Evolutionary conservation across 2,888 invertebrate species (phyloP).

Genomic region (Desoria tigrina): DNA sequence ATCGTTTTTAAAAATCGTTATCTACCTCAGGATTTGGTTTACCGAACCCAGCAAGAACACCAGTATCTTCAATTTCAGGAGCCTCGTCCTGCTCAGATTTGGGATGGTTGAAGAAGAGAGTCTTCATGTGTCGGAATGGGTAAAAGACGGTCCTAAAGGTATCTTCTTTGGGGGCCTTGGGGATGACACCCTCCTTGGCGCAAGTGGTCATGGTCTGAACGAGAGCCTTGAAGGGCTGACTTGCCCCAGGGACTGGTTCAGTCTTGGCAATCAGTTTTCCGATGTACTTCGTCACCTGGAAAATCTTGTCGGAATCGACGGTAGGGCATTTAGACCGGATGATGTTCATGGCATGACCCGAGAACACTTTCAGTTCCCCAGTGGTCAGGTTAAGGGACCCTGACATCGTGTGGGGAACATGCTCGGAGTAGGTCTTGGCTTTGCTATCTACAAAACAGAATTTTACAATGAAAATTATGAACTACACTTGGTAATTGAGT

Average conservation of each 20-base stretch:
- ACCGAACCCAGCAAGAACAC: too few relatives aligned
- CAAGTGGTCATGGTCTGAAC: conserved; percentile 27
- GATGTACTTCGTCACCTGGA: conserved; percentile 36
- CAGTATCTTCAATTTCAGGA: too few relatives aligned
- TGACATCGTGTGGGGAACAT: conserved; percentile 14
- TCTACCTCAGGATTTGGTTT: too few relatives aligned
- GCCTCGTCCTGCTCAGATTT: background rate
- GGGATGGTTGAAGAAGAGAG: conserved; percentile 2
- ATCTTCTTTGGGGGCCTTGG: background rate
- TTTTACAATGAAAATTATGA: background rate
- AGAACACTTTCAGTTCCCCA: conserved; percentile 35
- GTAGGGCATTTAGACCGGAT: conserved; percentile 34
- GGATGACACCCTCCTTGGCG: conserved; percentile 7
- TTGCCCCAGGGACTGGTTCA: conserved; percentile 20
- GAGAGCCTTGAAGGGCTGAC: conserved; percentile 15
- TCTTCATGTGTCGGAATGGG: conserved; percentile 4
- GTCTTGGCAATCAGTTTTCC: conserved; percentile 33
- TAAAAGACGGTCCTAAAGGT: background rate
- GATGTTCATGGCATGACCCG: conserved; percentile 38
- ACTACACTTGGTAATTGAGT: too few relatives aligned
- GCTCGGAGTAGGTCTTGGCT: conserved; percentile 21
- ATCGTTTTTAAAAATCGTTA: too few relatives aligned
- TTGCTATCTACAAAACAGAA: background rate
- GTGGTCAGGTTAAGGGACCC: conserved; percentile 29
- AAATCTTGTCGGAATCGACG: conserved; percentile 27